Conservation (phyloP, 30 jellyfish, hydroid and myxozoan species). For the Sanderia malayensis region DNA sequence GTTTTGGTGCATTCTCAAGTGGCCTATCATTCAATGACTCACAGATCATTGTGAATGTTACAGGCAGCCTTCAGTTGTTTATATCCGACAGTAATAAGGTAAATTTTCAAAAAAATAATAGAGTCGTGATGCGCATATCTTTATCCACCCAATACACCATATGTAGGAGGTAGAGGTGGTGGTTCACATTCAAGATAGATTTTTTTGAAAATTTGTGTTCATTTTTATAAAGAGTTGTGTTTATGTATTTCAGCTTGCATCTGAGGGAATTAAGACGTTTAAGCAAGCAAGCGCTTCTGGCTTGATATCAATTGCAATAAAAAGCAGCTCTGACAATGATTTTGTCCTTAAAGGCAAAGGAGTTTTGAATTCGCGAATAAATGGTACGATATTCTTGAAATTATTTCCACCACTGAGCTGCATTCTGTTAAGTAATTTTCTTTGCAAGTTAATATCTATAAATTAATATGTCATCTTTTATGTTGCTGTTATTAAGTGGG, state of each 20-base stretch:
- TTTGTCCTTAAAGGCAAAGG: background rate
- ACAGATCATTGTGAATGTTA: background rate
- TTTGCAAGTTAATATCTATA: too few relatives aligned
- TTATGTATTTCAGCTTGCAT: background rate
- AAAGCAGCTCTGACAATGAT: background rate
- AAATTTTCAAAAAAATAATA: background rate
- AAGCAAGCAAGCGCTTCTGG: background rate
- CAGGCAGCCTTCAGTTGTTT: background rate
- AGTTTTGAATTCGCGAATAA: background rate
- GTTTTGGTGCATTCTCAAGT: conserved; percentile 32
- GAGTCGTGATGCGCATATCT: too few relatives aligned
- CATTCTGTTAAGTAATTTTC: too few relatives aligned
- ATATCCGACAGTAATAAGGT: background rate
- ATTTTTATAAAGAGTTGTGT: too few relatives aligned
- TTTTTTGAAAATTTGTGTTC: too few relatives aligned
- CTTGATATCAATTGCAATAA: background rate
- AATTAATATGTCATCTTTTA: too few relatives aligned
- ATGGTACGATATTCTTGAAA: too few relatives aligned
- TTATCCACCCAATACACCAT: too few relatives aligned
- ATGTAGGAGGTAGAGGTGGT: too few relatives aligned
- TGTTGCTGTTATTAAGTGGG: too few relatives aligned
- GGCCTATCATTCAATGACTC: background rate
- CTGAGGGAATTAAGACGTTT: background rate
- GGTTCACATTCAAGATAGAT: too few relatives aligned
- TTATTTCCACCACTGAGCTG: too few relatives aligned